Percentiles rank a stretch among this genome's conserved stretches.
Conservation (phyloP, 2,113 vertebrate genomes). For the Oncorhynchus masou region DNA sequence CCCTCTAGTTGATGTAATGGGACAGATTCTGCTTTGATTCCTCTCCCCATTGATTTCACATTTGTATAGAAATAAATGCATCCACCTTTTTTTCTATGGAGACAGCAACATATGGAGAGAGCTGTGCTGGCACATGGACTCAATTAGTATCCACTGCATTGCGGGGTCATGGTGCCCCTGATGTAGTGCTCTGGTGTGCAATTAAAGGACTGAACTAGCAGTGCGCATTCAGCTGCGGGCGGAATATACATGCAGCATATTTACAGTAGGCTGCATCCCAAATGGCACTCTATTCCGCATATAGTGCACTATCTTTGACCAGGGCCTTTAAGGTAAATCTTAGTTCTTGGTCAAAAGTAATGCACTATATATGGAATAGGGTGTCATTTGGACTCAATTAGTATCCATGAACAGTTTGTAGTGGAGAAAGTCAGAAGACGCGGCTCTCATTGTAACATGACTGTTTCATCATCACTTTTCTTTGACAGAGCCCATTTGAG, state of each 20-base stretch:
- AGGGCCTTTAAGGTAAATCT: no score
- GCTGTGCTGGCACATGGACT: background rate
- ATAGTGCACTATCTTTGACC: background rate
- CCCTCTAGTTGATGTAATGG: no score
- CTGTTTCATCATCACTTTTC: conserved; percentile 48
- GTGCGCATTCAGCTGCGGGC: background rate
- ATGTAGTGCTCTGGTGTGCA: conserved; percentile 27
- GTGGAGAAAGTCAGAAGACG: conserved; percentile 25
- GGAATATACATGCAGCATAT: background rate
- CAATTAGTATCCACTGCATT: conserved; percentile 10
- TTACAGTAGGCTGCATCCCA: background rate
- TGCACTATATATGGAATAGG: no score
- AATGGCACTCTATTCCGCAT: background rate
- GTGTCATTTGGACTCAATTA: no score
- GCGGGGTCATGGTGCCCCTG: conserved; percentile 10
- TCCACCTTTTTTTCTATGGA: background rate
- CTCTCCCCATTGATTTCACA: no score
- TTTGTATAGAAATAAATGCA: no score
- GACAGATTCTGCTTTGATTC: no score
- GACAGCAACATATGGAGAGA: background rate
- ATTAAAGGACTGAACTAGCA: conserved; percentile 34
- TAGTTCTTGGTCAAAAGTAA: no score
- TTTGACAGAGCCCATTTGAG: conserved; percentile 23
- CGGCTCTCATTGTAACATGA: conserved; percentile 6
- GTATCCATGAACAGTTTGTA: background rate